These are phyloP conservation scores for Scolanthus callimorphus DNA, from an alignment of 92 coral and sea anemone species.

Conservation along the genomic window DNA sequence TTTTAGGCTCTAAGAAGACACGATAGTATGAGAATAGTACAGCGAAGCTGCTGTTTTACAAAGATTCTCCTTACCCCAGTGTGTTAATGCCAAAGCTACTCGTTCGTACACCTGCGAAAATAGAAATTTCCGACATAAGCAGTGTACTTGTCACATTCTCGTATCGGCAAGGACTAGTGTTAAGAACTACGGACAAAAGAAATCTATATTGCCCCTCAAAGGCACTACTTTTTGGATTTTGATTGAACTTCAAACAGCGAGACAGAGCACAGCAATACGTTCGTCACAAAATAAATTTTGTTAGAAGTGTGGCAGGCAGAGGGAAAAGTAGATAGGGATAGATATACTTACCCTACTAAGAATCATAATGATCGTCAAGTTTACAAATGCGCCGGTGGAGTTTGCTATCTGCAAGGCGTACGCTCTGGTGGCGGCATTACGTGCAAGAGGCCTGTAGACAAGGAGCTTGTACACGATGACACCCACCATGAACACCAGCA, in stretches of 20 bases:
- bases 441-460: slow-evolving; percentile 93
- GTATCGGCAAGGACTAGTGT: too few relatives aligned
- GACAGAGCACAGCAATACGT: background rate
- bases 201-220: too few relatives aligned
- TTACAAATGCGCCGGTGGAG: slow-evolving; percentile 94
- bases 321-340: too few relatives aligned
- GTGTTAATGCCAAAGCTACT: slow-evolving; percentile 93
- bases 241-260: background rate
- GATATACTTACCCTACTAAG: slow-evolving; percentile 97
- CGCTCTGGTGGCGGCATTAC: slow-evolving; percentile 81
- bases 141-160: too few relatives aligned
- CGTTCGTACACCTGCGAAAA: slow-evolving; percentile 82
- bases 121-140: too few relatives aligned
- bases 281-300: background rate
- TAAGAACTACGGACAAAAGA: too few relatives aligned
- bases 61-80: slow-evolving; percentile 76
- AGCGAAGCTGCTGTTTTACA: background rate
- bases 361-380: slow-evolving; percentile 98
- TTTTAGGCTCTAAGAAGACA: background rate
- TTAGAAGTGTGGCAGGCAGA: background rate
- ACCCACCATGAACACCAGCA: slow-evolving; percentile 99
- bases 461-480: slow-evolving; percentile 95
- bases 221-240: too few relatives aligned
- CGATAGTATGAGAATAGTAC: background rate
- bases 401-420: slow-evolving; percentile 97